Conservation (phyloP, 2,888 invertebrate species). For the Gymnosoma rotundatum region DNA sequence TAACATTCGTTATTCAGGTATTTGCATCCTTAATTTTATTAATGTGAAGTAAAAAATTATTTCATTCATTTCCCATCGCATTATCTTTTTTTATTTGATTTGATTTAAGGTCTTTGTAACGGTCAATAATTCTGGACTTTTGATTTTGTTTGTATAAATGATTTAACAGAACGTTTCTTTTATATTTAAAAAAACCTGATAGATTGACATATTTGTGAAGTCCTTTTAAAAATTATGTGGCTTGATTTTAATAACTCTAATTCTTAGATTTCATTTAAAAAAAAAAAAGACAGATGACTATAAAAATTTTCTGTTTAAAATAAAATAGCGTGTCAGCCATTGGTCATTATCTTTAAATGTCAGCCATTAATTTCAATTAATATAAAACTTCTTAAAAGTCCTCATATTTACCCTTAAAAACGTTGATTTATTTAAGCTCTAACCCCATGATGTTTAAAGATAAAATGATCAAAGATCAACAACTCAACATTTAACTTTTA, state of each 20-base stretch:
- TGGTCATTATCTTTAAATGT: background rate
- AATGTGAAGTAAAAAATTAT: background rate
- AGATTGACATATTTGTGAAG: background rate
- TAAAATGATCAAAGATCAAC: constrained; percentile 55
- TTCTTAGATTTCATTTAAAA: background rate
- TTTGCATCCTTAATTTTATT: constrained; percentile 52
- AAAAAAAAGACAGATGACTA: background rate
- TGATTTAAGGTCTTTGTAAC: constrained; percentile 51
- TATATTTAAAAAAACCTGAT: background rate
- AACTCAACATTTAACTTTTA: constrained; percentile 48
- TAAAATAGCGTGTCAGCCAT: background rate
- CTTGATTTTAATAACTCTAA: background rate
- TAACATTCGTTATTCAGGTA: constrained; percentile 18
- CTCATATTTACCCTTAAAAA: constrained; percentile 52
- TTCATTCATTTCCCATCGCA: constrained; percentile 48
- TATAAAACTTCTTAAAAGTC: constrained; percentile 44
- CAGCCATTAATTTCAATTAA: constrained; percentile 57
- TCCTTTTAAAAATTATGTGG: background rate
- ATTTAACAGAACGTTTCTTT: constrained; percentile 35
- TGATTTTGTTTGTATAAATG: constrained; percentile 1
- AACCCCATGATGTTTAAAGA: constrained; percentile 15
- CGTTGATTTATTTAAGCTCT: constrained; percentile 23
- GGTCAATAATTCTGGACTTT: constrained; percentile 27
- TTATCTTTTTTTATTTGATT: constrained; percentile 23
- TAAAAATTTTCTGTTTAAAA: background rate